phyloP scores from a whole-genome alignment of 2,113 vertebrate species.

The Brachyistius frenatus region DNA sequence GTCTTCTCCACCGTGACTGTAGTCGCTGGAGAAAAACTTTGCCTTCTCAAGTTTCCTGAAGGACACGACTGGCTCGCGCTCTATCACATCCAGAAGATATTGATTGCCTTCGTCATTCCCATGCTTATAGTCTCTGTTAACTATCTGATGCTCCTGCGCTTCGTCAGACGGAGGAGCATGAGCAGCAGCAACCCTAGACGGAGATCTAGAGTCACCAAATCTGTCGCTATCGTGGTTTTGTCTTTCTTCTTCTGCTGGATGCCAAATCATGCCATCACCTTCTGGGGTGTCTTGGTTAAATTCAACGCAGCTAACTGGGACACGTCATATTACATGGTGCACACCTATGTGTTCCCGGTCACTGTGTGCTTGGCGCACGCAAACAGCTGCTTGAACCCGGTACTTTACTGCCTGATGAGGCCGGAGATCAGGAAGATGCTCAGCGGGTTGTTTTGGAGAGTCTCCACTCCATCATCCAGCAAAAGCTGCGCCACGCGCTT shows the following conservation, averaged over 20 bases:
- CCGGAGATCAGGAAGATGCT: conserved; percentile 85
- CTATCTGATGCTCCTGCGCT: conserved; percentile 82
- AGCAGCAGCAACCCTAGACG: conserved; percentile 68
- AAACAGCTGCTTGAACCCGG: conserved; percentile 87
- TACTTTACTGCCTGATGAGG: conserved; percentile 86
- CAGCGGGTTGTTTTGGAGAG: conserved; percentile 78
- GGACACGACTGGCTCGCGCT: conserved; percentile 82
- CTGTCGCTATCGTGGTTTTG: conserved; percentile 79
- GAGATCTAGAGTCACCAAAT: conserved; percentile 78
- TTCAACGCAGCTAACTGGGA: conserved; percentile 85
- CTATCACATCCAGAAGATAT: conserved; percentile 84
- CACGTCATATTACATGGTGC: conserved; percentile 81
- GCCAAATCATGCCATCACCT: conserved; percentile 84
- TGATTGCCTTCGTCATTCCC: conserved; percentile 81
- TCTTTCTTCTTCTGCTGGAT: conserved; percentile 84
- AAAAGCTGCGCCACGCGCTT: conserved; percentile 71
- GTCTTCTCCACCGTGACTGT: conserved; percentile 79
- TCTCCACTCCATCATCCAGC: conserved; percentile 60
- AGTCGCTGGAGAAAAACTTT: conserved; percentile 81
- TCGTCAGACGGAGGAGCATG: conserved; percentile 78
- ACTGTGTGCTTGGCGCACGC: conserved; percentile 86
- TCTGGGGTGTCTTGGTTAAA: conserved; percentile 88
- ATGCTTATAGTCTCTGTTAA: conserved; percentile 79
- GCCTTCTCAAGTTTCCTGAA: conserved; percentile 81
- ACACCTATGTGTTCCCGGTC: conserved; percentile 86